Evolutionary conservation across 2,888 invertebrate species (phyloP).

Genomic region (Tridacna gigas): DNA sequence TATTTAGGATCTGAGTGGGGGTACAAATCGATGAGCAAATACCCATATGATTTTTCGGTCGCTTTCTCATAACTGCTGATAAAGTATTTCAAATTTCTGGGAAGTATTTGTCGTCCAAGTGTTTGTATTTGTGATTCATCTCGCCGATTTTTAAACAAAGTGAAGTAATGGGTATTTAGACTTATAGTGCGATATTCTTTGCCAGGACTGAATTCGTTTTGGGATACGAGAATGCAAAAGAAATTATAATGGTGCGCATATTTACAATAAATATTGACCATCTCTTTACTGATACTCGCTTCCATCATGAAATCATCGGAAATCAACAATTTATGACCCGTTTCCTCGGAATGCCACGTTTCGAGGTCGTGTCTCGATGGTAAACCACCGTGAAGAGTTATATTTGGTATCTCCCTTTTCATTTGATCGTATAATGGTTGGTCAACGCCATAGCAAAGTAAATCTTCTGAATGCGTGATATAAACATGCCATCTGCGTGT

Average conservation of each 20-base stretch:
- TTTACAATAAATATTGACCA: constrained; percentile 40
- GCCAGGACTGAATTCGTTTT: constrained; percentile 14
- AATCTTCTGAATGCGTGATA: constrained; percentile 3
- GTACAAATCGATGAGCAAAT: constrained; percentile 47
- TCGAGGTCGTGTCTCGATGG: constrained; percentile 36
- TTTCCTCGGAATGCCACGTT: constrained; percentile 22
- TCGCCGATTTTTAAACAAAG: constrained; percentile 49
- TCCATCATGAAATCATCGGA: constrained; percentile 46
- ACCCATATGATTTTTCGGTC: constrained; percentile 31
- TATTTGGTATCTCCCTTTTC: constrained; percentile 15
- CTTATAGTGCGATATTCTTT: constrained; percentile 24
- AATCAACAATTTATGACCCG: constrained; percentile 31
- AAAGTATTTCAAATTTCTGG: constrained; percentile 48
- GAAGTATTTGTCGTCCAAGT: constrained; percentile 55
- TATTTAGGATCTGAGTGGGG: constrained; percentile 41
- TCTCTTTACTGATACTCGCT: constrained; percentile 17
- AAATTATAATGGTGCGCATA: constrained; percentile 43
- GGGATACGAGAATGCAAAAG: constrained; percentile 24
- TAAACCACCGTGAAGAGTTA: constrained; percentile 34
- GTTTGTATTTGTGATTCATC: constrained; percentile 53
- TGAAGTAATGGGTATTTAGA: constrained; percentile 43
- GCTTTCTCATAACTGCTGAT: constrained; percentile 47
- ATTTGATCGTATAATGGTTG: constrained; percentile 34
- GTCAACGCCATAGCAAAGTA: constrained; percentile 31
- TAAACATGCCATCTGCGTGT: constrained; percentile 26